Evolutionary conservation across 2,113 vertebrate genomes (phyloP), one percentile per base, ranked within the genome.

Genomic region (Erpornis zantholeuca): DNA sequence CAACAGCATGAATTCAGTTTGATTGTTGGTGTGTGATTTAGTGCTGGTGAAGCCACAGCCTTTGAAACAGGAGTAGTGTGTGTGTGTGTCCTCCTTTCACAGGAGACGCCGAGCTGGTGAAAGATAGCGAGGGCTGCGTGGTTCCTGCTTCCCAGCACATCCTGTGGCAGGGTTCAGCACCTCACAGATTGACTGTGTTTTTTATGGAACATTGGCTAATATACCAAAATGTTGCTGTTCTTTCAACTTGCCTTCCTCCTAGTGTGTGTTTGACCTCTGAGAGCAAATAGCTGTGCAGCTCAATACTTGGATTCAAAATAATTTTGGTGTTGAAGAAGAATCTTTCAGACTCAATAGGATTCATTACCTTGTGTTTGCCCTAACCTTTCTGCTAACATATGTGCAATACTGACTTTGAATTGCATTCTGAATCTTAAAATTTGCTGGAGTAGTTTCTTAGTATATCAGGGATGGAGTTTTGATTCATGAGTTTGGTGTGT

Each of bases 1-100:
- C 33, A 77, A 7, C 79, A 75, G 86, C 45, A 5, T 53, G 90
- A 61, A 76, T 88, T 95, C 19, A 83, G 82, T 96, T 86, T 88
- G 91, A 64, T 92, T 78, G 85, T 35, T 60, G 88, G n/a, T 42
- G 76, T 68, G 35, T 95, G 88, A 78, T 84, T 82, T 83, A 86
- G 76, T 44, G 63, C 36, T 36, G 72, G 49, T 68, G 36, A 31
- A 84, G 65, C 49, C 5, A 0, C 17, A 84, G 76, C 69, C 92
- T 86, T 94, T 96, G 94, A 81, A 95, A 93, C 44, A 44, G 76
- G 69, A 92, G 68, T 18, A 15, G 54, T 4, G 35, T 80, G 22
- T 50, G 31, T 72, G 2, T 45, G 15, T 80, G 83, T 63, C 35
- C 31, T 64, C 9, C 44, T 87, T 83, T 91, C 15, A 11, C 12